Conservation (phyloP, 2,888 invertebrate species). For the Tetragnatha montana region DNA sequence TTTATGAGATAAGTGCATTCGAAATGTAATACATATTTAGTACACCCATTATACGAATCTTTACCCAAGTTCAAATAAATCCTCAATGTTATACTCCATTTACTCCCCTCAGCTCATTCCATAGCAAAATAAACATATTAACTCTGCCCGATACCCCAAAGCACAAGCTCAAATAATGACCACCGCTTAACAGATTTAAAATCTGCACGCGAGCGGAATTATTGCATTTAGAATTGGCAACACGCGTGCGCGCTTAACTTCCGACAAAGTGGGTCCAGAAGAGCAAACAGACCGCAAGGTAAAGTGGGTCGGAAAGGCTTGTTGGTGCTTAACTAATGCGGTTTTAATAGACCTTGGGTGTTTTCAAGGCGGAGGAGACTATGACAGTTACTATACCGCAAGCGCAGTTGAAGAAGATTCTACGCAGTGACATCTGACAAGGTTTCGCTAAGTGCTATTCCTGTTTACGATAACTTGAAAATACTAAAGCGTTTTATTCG, state of each 20-base stretch:
- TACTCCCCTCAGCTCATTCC: not conserved
- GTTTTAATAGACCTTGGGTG: constrained; percentile 32
- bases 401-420: not conserved
- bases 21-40: too few species aligned
- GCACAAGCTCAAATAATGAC: not conserved
- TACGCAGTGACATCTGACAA: not conserved
- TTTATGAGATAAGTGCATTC: too few species aligned
- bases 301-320: constrained; percentile 31
- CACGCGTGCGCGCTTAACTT: not conserved
- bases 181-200: not conserved
- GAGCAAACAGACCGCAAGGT: constrained; percentile 36
- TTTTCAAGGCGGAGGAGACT: not conserved
- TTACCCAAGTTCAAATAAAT: too few species aligned
- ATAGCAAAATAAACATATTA: not conserved
- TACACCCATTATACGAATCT: too few species aligned
- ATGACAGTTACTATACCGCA: not conserved
- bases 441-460: too few species aligned
- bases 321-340: constrained; percentile 33
- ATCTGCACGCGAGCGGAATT: not conserved
- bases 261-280: not conserved
- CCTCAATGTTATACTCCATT: not conserved
- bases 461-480: too few species aligned
- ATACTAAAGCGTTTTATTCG: too few species aligned
- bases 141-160: not conserved
- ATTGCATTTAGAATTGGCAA: not conserved